These are phyloP conservation scores for Crematogaster levior DNA, from an alignment of 2,888 invertebrate species.

Conservation along the genomic window DNA sequence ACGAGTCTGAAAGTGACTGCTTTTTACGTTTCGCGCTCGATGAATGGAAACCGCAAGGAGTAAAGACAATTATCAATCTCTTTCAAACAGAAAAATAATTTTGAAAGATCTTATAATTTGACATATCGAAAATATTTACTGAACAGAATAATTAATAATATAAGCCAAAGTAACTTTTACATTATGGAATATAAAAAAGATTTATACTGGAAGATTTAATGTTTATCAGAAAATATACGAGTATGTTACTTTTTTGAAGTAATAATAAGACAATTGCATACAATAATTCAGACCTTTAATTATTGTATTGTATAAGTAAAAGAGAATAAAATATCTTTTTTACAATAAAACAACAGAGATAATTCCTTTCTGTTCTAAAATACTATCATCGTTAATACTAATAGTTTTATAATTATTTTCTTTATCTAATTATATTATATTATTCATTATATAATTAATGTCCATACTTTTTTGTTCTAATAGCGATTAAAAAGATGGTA, in stretches of 20 bases:
- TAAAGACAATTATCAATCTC: slow-evolving; percentile 3
- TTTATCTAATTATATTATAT: neutral
- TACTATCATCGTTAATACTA: neutral
- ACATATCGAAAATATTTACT: neutral
- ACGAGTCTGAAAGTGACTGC: slow-evolving; percentile 22
- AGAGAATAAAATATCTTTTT: neutral
- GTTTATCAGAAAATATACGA: neutral
- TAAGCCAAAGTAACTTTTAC: neutral
- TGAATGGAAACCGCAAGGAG: slow-evolving; percentile 26
- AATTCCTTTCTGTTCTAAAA: neutral
- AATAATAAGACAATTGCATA: neutral
- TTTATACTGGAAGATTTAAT: neutral
- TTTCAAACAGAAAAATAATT: neutral
- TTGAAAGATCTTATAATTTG: neutral
- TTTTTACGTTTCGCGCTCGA: slow-evolving; percentile 22
- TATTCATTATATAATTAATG: neutral
- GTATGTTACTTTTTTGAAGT: no score
- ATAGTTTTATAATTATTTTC: neutral
- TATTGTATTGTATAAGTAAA: neutral
- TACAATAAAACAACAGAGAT: neutral
- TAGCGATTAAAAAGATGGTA: neutral
- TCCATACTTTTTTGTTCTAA: neutral
- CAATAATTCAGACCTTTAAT: neutral
- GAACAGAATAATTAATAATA: slow-evolving; percentile 1
- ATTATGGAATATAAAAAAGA: neutral